phyloP scores from a whole-genome alignment of 1,140 invertebrate genomes.

The Palaemon carinicauda region DNA sequence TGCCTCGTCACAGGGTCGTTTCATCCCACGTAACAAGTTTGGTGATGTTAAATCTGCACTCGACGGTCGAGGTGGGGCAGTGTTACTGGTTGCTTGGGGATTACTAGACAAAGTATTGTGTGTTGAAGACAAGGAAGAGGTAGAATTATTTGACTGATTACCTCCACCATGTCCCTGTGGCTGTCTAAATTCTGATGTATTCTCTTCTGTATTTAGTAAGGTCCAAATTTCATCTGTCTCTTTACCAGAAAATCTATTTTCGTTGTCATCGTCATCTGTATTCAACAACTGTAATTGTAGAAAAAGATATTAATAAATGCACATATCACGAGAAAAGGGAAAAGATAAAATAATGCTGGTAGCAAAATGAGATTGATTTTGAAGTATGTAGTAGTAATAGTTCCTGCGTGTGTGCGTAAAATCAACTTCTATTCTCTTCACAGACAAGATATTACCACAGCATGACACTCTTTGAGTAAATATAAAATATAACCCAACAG shows the following conservation, averaged over 20 bases:
- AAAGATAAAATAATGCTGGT: neutral
- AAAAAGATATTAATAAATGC: too few relatives aligned
- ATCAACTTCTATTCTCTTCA: too few relatives aligned
- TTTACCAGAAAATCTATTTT: slow-evolving; percentile 13
- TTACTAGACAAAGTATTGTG: slow-evolving; percentile 22
- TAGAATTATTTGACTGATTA: slow-evolving; percentile 10
- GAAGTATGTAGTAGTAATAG: too few relatives aligned
- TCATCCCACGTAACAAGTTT: slow-evolving; percentile 37
- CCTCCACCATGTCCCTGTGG: slow-evolving; percentile 29
- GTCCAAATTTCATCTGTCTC: slow-evolving; percentile 31
- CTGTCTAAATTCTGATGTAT: slow-evolving; percentile 31
- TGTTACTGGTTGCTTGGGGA: slow-evolving; percentile 25
- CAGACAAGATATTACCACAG: too few relatives aligned
- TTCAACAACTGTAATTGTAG: slow-evolving; percentile 26
- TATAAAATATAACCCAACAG: too few relatives aligned
- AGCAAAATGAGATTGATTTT: too few relatives aligned
- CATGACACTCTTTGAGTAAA: too few relatives aligned
- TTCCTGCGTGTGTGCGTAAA: too few relatives aligned
- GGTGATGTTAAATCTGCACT: slow-evolving; percentile 39
- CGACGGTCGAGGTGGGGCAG: neutral
- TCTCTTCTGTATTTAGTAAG: slow-evolving; percentile 23
- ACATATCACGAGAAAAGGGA: too few relatives aligned
- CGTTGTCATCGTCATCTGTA: slow-evolving; percentile 27
- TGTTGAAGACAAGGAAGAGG: slow-evolving; percentile 24
- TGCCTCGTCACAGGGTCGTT: slow-evolving; percentile 57